Evolutionary conservation across 1,140 invertebrate species (phyloP).

Genomic region (Drosophila sturtevanti): DNA sequence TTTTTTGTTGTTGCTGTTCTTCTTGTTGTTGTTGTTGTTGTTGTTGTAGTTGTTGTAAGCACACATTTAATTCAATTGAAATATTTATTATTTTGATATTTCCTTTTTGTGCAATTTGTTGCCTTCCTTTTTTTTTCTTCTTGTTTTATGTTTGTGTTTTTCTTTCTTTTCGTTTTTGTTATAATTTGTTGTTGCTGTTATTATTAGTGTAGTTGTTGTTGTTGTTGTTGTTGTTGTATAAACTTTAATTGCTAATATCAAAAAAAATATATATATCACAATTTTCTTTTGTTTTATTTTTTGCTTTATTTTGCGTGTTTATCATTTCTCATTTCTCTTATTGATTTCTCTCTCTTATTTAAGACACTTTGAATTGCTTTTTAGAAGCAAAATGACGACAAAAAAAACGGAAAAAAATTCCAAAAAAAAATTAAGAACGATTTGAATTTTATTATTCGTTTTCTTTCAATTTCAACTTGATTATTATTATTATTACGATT

Average conservation of each 20-base stretch:
- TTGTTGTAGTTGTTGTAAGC: slow-evolving; percentile 18
- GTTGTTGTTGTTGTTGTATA: slow-evolving; percentile 33
- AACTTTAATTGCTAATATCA: slow-evolving; percentile 76
- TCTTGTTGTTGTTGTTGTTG: not conserved
- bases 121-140: too few species aligned
- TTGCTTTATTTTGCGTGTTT: slow-evolving; percentile 45
- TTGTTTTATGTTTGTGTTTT: too few species aligned
- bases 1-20: slow-evolving; percentile 14
- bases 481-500: not conserved
- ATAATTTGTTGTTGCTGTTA: slow-evolving; percentile 25
- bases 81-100: slow-evolving; percentile 13
- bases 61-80: slow-evolving; percentile 57
- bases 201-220: slow-evolving; percentile 1
- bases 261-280: slow-evolving; percentile 67
- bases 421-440: not conserved
- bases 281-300: slow-evolving; percentile 56
- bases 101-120: too few species aligned
- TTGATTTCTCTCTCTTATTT: slow-evolving; percentile 31
- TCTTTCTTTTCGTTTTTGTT: too few species aligned
- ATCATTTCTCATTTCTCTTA: slow-evolving; percentile 14
- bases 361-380: slow-evolving; percentile 25
- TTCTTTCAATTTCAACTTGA: slow-evolving; percentile 28
- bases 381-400: not conserved
- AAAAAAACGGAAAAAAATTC: not conserved
- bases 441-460: not conserved